These are phyloP conservation scores for Napeogenes inachia DNA, from an alignment of 2,888 invertebrate species.

Conservation along the genomic window DNA sequence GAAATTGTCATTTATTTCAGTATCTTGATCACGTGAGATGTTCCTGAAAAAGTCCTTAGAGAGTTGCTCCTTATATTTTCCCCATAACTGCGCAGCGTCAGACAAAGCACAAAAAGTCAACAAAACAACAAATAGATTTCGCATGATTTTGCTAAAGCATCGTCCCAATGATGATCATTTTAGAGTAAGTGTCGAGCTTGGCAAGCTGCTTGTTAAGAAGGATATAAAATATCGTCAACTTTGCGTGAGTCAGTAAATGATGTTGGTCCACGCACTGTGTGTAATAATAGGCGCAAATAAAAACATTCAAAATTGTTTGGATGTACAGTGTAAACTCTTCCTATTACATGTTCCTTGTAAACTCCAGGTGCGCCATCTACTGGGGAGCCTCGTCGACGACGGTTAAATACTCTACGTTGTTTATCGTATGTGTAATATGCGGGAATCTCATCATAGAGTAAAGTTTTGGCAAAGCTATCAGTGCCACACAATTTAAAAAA, in stretches of 20 bases:
- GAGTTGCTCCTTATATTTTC: slow-evolving; percentile 29
- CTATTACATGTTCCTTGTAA: slow-evolving; percentile 28
- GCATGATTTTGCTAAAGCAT: slow-evolving; percentile 28
- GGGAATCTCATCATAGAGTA: slow-evolving; percentile 23
- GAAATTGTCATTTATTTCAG: slow-evolving; percentile 18
- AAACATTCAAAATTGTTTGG: slow-evolving; percentile 33
- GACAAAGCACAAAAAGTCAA: slow-evolving; percentile 20
- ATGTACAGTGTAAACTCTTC: slow-evolving; percentile 29
- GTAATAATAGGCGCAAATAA: slow-evolving; percentile 27
- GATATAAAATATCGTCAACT: slow-evolving; percentile 34
- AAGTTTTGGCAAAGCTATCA: slow-evolving; percentile 26
- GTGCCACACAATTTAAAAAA: slow-evolving; percentile 25
- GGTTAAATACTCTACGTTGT: slow-evolving; percentile 21
- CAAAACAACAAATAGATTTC: slow-evolving; percentile 27
- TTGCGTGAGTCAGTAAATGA: slow-evolving; percentile 38
- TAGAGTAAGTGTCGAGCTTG: slow-evolving; percentile 38
- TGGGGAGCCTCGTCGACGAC: slow-evolving; percentile 24
- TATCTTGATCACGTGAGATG: slow-evolving; percentile 12
- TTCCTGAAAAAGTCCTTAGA: slow-evolving; percentile 32
- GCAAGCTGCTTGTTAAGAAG: slow-evolving; percentile 39
- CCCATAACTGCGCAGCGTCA: slow-evolving; percentile 23
- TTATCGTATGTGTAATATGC: slow-evolving; percentile 35
- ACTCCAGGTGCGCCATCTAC: slow-evolving; percentile 24
- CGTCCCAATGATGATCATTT: slow-evolving; percentile 43
- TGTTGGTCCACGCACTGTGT: slow-evolving; percentile 31